Evolutionary conservation across 2,113 vertebrate species (phyloP), one percentile per base, ranked within the genome.

Genomic region (Peucedramus taeniatus): DNA sequence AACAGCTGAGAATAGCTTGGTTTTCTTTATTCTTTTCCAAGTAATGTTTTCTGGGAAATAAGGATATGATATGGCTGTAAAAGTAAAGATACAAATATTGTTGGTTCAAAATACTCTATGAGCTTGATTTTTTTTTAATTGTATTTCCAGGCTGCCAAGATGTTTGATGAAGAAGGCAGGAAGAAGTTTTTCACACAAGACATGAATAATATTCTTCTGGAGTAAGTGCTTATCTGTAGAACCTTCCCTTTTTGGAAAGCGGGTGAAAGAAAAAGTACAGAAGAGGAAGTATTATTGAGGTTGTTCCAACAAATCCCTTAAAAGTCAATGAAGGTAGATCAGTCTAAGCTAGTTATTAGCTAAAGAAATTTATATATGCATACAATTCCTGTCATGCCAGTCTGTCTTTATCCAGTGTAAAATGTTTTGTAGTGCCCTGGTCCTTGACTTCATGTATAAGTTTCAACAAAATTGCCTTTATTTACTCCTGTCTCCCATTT

Each of bases 141-240:
- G 9, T 93, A 13, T 94, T 89, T 96, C 56, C 97, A 99, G 99
- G 99, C 99, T 22, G 99, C 99, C 87, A 99, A 99, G 92, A 98
- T 99, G 97, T 99, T 99, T 97, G 99, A 99, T 94, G 98, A 99
- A 97, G 99, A 99, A 98, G 99, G 99, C 94, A 99, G 99, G 91
- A 99, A 99, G 98, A 99, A 99, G 94, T 99, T 99, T 98, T 99
- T 99, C 98, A 99, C 99, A 0, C 98, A 99, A 97, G 99, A 99
- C 97, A 99, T 99, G 99, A 99, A 99, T 98, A 99, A 99, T 98
- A 99, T 99, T 98, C 98, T 99, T 49, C 98, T 99, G 77, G 99
- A 99, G 99, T 99, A 98, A 99, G 99, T 99, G 89, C 89, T 97
- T 92, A 94, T 81, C 87, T 97, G 88, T 96, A 97, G 89, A 90